Base-by-base conservation (phyloP, 37 sponge, comb jelly and placozoan genomes). In the Petrosia ficiformis region DNA sequence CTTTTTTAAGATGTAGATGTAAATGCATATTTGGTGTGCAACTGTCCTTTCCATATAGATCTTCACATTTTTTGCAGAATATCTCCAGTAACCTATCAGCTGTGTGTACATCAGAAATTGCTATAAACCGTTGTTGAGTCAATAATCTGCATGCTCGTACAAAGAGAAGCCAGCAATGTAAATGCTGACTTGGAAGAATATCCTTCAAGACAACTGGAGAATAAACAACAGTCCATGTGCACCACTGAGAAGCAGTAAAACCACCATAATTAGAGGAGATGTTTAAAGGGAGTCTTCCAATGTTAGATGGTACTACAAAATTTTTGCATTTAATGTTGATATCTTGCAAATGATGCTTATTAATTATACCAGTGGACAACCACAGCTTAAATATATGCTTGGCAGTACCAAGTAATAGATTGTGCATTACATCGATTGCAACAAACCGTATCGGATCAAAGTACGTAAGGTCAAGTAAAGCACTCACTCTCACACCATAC, bases 241-340 rank as follows among this genome's bases (percentile, higher is more conserved):
- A 52, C 89, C 89, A 88, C 70, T 88, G 84, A 48, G 77, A 68
- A 37, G 89, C 89, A 26, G 59, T 88, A 39, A 88, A 88, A 2
- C 84, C 84, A 59, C 71, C 64, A 68, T 64, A 83, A 22, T 71
- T 66, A n/a, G 75, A 82, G 2, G 65, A 38, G 24, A 88, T 83
- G 8, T 70, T 88, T 28, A 43, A 33, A 42, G 84, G 83, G 14
- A 87, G 67, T 59, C 82, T 24, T 8, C 88, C 88, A 38, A 73
- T 75, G 57, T 65, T 74, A 57, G 66, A 19, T 4, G 89, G 89
- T 38, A 73, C 48, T 11, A 35, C 10, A 63, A 88, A 67, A 0
- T 1, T 0, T 11, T 33, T 73, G 1, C 65, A 34, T 57, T n/a
- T 32, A 44, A 34, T n/a, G 6, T 77, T 75, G 42, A 88, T 82